These are phyloP conservation scores for Thomomys bottae DNA, from an alignment of 2,113 vertebrate species.

Conservation along the genomic window DNA sequence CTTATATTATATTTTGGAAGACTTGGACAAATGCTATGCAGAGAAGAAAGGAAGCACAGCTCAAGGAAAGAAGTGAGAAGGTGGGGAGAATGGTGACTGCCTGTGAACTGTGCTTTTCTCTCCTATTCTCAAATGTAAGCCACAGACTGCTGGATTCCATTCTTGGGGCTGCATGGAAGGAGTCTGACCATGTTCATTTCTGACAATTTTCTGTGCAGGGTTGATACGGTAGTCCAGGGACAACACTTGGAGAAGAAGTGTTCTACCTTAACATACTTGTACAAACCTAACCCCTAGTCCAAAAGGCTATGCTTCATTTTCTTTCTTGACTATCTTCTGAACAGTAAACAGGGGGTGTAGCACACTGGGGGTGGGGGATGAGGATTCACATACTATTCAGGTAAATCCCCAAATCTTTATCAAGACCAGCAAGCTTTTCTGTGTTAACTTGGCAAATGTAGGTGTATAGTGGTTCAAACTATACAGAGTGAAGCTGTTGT, in stretches of 20 bases:
- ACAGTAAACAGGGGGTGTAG: not conserved
- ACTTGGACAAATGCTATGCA: not conserved
- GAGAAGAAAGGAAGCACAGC: not conserved
- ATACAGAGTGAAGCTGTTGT: not conserved
- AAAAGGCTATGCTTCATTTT: not conserved
- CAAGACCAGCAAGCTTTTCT: not conserved
- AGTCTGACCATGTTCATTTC: not conserved
- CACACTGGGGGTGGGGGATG: no score
- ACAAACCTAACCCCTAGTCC: no score
- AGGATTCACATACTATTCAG: not conserved
- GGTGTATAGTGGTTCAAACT: not conserved
- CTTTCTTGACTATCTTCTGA: not conserved
- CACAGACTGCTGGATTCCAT: not conserved
- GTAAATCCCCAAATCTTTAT: not conserved
- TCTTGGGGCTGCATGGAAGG: no score
- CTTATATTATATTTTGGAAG: not conserved
- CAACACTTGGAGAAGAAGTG: not conserved
- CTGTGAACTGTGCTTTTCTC: not conserved
- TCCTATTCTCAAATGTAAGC: not conserved
- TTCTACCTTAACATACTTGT: not conserved
- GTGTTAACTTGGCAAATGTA: not conserved
- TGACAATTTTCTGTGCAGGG: not conserved
- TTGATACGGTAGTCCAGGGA: not conserved
- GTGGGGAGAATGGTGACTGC: fast-evolving
- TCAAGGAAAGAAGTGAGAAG: not conserved